phyloP scores from a whole-genome alignment of 2,113 vertebrate species.

The Bubalus kerabau region DNA sequence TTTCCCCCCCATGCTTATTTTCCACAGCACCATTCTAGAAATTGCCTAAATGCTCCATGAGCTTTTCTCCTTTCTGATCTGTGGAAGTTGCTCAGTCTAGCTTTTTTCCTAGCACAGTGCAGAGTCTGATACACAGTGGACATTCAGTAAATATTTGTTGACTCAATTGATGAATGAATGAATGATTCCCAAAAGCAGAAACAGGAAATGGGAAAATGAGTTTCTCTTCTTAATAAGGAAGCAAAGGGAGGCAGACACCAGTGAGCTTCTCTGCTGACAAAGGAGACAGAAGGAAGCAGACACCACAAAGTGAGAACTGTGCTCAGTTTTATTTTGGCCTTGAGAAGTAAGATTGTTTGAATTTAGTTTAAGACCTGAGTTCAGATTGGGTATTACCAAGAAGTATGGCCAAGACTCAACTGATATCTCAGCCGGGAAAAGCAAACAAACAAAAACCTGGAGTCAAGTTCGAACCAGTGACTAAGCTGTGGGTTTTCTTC shows the following conservation, averaged over 20 bases:
- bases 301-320: background rate
- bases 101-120: background rate
- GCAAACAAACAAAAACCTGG: background rate
- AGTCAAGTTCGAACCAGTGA: background rate
- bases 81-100: background rate
- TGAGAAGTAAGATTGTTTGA: background rate
- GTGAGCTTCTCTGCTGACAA: background rate
- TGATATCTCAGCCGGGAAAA: background rate
- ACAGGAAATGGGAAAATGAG: background rate
- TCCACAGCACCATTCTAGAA: background rate
- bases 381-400: background rate
- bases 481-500: background rate
- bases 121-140: background rate
- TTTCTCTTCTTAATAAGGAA: background rate
- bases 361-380: background rate
- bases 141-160: background rate
- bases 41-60: background rate
- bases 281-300: background rate
- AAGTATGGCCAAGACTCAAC: background rate
- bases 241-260: background rate
- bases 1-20: background rate
- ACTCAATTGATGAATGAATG: background rate
- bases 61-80: background rate
- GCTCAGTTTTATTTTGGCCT: background rate
- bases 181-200: background rate